Evolutionary conservation across 2,113 vertebrate genomes (phyloP), one percentile per base, ranked within the genome.

Genomic region (Empidonax traillii): DNA sequence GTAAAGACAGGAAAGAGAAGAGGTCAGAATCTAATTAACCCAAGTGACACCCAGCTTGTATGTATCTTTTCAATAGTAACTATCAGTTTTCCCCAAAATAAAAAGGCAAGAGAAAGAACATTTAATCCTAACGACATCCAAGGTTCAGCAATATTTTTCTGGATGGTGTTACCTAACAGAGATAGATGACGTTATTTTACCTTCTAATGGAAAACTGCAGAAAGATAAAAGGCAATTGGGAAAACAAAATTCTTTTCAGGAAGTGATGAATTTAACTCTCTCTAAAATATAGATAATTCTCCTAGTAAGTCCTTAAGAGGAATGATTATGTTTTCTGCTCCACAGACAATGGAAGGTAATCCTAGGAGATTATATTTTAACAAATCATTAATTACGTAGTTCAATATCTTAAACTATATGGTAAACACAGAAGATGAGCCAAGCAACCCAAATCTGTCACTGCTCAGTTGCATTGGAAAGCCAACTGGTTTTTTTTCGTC

Each of bases 171-270:
- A 59, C 47, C 59, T 89, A 94, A 87, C 79, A 85, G n/a, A 96
- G 89, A 97, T 8, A 91, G 87, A 95, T 83, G 91, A 96, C 87
- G 55, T 94, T 96, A 71, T 97, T 94, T 93, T 93, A 63, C 69
- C 59, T 92, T 74, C 55, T 95, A 97, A 94, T 92, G 55, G 90
- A 92, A 97, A 96, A 92, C 43, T 81, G 55, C 31, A 94, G 59
- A 83, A 96, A 90, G 94, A 94, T 89, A 93, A 97, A 96, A 92
- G 35, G 66, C 61, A 94, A 89, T 75, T 75, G 75, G 55, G 33
- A 85, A 81, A 87, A 91, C 77, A 92, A 69, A 77, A 52, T 21
- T 87, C 19, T 89, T 93, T 95, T 76, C 73, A 94, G 55, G 69
- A 90, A 93, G 76, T 68, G 93, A 94, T 95, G 76, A 88, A 92